These are phyloP conservation scores for Tachina fera DNA, from an alignment of 2,888 invertebrate genomes.

Conservation along the genomic window DNA sequence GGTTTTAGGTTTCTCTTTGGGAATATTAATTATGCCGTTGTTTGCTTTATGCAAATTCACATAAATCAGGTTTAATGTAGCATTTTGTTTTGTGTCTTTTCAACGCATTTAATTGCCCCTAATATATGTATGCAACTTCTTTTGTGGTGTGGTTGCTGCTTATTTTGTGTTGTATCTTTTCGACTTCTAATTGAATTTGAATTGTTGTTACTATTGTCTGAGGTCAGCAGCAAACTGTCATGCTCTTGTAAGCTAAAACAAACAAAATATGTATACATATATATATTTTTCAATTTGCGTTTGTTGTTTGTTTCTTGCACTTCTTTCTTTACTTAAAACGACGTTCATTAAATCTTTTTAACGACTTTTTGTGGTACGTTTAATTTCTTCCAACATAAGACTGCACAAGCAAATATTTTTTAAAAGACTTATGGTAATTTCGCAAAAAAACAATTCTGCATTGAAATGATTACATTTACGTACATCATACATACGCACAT, in stretches of 20 bases:
- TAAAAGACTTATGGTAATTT: background rate
- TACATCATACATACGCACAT: no score
- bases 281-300: background rate
- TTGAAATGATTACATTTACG: background rate
- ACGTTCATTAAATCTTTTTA: slow-evolving; percentile 66
- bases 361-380: slow-evolving; percentile 67
- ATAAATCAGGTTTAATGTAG: slow-evolving; percentile 79
- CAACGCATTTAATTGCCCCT: slow-evolving; percentile 72
- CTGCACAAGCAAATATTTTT: background rate
- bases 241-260: background rate
- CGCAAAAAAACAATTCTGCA: background rate
- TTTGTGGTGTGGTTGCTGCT: slow-evolving; percentile 60
- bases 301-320: background rate
- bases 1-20: slow-evolving; percentile 45
- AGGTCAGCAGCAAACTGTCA: slow-evolving; percentile 55
- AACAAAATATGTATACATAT: background rate
- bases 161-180: slow-evolving; percentile 2
- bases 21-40: slow-evolving; percentile 77
- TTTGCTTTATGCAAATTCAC: slow-evolving; percentile 74
- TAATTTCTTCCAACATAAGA: slow-evolving; percentile 35
- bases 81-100: slow-evolving; percentile 70
- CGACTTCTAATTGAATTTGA: slow-evolving; percentile 54
- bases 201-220: slow-evolving; percentile 45
- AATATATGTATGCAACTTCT: slow-evolving; percentile 78
- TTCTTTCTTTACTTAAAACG: slow-evolving; percentile 41